Percentiles rank a stretch among this genome's conserved stretches.
Evolutionary conservation across 2,797 vertebrate genomes (phyloP).

Genomic region (Xenentodon cancila): DNA sequence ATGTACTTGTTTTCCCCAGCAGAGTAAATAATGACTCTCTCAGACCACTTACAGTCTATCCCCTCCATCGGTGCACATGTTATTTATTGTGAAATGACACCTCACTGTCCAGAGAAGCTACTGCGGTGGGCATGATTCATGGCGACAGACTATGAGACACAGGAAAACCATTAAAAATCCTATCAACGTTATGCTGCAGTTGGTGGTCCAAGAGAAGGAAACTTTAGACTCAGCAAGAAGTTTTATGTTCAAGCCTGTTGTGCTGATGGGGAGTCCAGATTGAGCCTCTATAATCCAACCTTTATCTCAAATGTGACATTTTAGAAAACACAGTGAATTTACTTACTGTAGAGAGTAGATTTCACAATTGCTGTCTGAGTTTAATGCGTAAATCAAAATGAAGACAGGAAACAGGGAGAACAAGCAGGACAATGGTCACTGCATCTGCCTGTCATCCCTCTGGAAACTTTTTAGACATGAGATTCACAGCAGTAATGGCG

Average conservation of each 20-base stretch:
- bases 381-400: neutral
- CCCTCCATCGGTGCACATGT: slow-evolving; percentile 50
- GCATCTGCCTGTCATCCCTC: too few relatives aligned
- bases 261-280: slow-evolving; percentile 57
- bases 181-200: slow-evolving; percentile 66
- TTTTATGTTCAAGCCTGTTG: slow-evolving; percentile 45
- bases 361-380: neutral
- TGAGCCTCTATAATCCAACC: slow-evolving; percentile 19
- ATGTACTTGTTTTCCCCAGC: slow-evolving; percentile 74
- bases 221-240: slow-evolving; percentile 39
- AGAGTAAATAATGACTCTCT: slow-evolving; percentile 73
- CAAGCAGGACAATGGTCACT: too few relatives aligned
- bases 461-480: too few relatives aligned
- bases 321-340: neutral
- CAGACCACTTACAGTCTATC: slow-evolving; percentile 69
- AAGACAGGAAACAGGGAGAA: too few relatives aligned
- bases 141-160: slow-evolving; percentile 53
- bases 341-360: neutral
- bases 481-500: too few relatives aligned
- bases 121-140: slow-evolving; percentile 72
- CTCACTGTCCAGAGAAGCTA: slow-evolving; percentile 63
- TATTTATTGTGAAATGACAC: slow-evolving; percentile 78
- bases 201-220: slow-evolving; percentile 46
- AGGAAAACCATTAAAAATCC: slow-evolving; percentile 74
- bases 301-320: slow-evolving; percentile 19